Evolutionary conservation across 2,113 vertebrate genomes (phyloP), one percentile per base, ranked within the genome.

Genomic region (Vulpes lagopus): DNA sequence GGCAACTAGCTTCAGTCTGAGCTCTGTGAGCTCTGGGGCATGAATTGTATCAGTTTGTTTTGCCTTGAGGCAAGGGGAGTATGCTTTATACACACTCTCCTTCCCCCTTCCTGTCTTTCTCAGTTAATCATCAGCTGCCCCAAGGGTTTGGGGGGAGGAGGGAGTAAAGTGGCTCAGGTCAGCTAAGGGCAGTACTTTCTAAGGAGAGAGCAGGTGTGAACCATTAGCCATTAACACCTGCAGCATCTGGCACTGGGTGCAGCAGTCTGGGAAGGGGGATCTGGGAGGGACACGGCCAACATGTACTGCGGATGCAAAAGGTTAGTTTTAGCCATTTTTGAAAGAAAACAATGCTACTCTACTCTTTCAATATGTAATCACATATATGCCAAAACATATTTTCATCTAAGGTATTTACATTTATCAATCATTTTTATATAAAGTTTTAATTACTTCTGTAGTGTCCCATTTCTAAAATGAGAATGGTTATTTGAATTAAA

Each of bases 161-260:
- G 17, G 51, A 91, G 25, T n/a, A 53, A 51, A 64, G 27, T 78
- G n/a, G 22, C 35, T 67, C 74, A 43, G 38, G 81, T 88, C n/a
- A 64, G 32, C 55, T 20, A 73, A 85, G 30, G 30, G 11, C 30
- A 30, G 6, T 38, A 27, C 20, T 83, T 94, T 73, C 16, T 22
- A 15, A 94, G 25, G 60, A 84, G 62, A 32, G 22, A 38, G 11
- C 85, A 94, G 64, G 57, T 79, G 81, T 67, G 16, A 95, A n/a
- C 43, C 9, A 59, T 88, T 95, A 90, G 51, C 80, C 80, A 32
- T 71, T 83, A 85, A 69, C 81, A 89, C 81, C 53, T 93, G 67
- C 12, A 43, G 43, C 49, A 11, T 51, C n/a, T 85, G 43, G 73
- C 65, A 17, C 9, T 90, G 64, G 6, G 10, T 55, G 0, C 8